Evolutionary conservation across 2,888 invertebrate genomes (phyloP).

Genomic region (Abrostola tripartita): DNA sequence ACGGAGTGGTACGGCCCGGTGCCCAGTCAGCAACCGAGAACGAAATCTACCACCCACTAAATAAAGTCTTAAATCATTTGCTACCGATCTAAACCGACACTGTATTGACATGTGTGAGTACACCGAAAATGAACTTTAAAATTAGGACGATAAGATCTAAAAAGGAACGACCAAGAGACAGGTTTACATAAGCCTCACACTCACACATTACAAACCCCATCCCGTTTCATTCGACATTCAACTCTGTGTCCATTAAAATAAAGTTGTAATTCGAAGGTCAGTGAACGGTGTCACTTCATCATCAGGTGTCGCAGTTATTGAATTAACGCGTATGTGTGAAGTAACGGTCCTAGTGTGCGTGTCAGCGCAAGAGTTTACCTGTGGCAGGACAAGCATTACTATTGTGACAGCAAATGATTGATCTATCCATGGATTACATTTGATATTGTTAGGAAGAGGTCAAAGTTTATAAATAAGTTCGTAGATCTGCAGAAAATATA

Average conservation of each 20-base stretch:
- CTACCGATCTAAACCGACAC: slow-evolving; percentile 24
- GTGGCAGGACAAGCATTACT: slow-evolving; percentile 49
- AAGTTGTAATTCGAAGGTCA: slow-evolving; percentile 46
- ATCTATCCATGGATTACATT: slow-evolving; percentile 42
- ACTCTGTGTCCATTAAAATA: slow-evolving; percentile 21
- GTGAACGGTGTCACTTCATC: slow-evolving; percentile 29
- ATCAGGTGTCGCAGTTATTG: slow-evolving; percentile 59
- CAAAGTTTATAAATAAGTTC: slow-evolving; percentile 18
- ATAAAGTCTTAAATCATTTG: slow-evolving; percentile 56
- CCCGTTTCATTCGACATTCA: slow-evolving; percentile 29
- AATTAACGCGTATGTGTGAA: slow-evolving; percentile 65
- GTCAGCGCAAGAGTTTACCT: slow-evolving; percentile 56
- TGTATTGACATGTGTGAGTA: slow-evolving; percentile 40
- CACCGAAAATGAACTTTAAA: slow-evolving; percentile 70
- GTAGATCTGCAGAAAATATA: neutral
- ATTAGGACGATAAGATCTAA: slow-evolving; percentile 56
- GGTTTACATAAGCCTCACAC: slow-evolving; percentile 49
- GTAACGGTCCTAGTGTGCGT: slow-evolving; percentile 62
- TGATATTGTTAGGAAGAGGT: slow-evolving; percentile 31
- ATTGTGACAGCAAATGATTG: slow-evolving; percentile 58
- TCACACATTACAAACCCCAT: slow-evolving; percentile 31
- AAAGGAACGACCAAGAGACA: slow-evolving; percentile 37
- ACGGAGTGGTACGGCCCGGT: slow-evolving; percentile 75
- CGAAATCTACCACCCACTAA: slow-evolving; percentile 46
- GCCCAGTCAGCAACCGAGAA: slow-evolving; percentile 45